Conservation (phyloP, 2,888 invertebrate genomes). For the Himalopsyche kuldschensis region DNA sequence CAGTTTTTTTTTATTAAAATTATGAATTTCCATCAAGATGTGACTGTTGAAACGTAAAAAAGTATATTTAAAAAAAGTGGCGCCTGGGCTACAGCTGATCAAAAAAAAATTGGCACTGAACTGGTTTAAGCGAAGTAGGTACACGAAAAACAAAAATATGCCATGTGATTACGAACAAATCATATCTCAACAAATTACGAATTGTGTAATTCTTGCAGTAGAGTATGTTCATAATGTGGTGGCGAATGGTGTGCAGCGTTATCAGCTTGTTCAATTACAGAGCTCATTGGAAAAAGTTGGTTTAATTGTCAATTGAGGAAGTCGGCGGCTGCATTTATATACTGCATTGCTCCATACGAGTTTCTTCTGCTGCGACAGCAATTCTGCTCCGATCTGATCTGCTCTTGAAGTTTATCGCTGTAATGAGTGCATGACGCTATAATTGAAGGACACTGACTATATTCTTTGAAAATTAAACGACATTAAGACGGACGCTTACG, state of each 20-base stretch:
- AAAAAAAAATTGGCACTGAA: too few species aligned
- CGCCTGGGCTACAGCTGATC: too few species aligned
- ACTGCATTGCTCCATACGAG: not conserved
- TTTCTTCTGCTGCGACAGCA: not conserved
- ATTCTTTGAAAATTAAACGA: too few species aligned
- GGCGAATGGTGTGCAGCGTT: not conserved
- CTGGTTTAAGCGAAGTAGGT: too few species aligned
- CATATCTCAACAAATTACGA: not conserved
- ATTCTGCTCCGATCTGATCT: not conserved
- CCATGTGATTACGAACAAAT: not conserved
- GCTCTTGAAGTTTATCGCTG: not conserved
- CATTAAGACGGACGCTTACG: too few species aligned
- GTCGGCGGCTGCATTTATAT: not conserved
- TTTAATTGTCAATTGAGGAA: constrained; percentile 36
- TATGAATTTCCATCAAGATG: too few species aligned
- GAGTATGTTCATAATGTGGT: not conserved
- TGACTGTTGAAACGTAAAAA: too few species aligned
- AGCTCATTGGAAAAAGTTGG: constrained; percentile 28
- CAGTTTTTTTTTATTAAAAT: too few species aligned
- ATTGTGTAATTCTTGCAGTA: not conserved
- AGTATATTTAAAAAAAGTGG: too few species aligned
- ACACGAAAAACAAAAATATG: not conserved
- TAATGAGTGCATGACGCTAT: too few species aligned
- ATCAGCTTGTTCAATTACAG: constrained; percentile 21
- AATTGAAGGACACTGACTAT: too few species aligned